These are phyloP conservation scores for Nyleta sp. DNA, from an alignment of 2,888 invertebrate genomes.

Conservation along the genomic window DNA sequence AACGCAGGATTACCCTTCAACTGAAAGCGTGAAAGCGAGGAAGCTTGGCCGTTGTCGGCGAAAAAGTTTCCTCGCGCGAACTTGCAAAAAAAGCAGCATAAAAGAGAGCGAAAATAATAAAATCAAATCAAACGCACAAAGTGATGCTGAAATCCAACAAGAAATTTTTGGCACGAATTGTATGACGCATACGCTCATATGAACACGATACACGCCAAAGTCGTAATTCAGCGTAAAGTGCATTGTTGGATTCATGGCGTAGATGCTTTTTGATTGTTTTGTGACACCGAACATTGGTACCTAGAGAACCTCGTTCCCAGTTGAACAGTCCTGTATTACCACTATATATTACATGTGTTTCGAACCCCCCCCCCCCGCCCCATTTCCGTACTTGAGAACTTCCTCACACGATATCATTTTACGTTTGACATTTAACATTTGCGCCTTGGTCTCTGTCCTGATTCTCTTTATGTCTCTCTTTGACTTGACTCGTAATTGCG, in stretches of 20 bases:
- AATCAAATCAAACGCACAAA: conserved; percentile 18
- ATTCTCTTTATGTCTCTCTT: conserved; percentile 65
- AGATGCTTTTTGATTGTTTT: conserved; percentile 75
- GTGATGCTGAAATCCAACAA: conserved; percentile 43
- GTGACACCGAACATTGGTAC: conserved; percentile 53
- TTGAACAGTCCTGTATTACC: conserved; percentile 68
- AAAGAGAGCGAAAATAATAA: neutral
- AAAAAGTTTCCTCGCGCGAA: conserved; percentile 32
- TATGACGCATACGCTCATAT: conserved; percentile 51
- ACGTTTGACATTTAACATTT: conserved; percentile 31
- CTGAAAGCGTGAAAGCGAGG: conserved; percentile 22
- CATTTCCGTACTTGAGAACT: conserved; percentile 13
- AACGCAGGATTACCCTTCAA: conserved; percentile 20
- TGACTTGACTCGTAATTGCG: conserved; percentile 66
- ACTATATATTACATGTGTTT: conserved; percentile 68
- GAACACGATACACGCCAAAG: conserved; percentile 59
- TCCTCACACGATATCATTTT: conserved; percentile 21
- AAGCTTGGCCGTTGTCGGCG: conserved; percentile 14
- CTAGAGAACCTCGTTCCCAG: conserved; percentile 67
- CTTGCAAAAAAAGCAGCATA: neutral
- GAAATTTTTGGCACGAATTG: conserved; percentile 60
- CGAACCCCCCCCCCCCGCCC: conserved; percentile 5
- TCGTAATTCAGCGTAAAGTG: conserved; percentile 67
- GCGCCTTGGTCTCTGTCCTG: conserved; percentile 58
- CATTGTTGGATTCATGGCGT: conserved; percentile 74